Conservation (phyloP, 2,113 vertebrate species). For the Rallus limicola region DNA sequence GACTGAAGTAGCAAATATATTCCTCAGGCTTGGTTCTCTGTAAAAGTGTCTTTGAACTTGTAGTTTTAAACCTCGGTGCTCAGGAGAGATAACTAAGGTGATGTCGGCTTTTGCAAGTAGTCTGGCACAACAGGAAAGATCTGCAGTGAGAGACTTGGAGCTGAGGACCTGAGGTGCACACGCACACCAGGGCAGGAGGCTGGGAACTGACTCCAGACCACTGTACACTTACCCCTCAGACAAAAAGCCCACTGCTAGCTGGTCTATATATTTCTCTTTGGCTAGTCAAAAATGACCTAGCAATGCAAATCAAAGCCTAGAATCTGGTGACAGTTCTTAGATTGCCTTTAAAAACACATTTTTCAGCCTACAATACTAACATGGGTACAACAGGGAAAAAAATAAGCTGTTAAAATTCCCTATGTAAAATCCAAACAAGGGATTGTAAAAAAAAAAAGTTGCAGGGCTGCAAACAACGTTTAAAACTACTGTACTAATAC, state of each 20-base stretch:
- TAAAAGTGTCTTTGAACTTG: not conserved
- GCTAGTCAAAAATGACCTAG: not conserved
- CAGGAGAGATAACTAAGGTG: not conserved
- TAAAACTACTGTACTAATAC: not conserved
- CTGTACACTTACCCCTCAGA: not conserved
- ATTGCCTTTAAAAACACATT: not conserved
- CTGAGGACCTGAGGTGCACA: rapidly evolving
- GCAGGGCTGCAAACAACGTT: not conserved
- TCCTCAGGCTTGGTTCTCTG: not conserved
- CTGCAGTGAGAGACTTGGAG: not conserved
- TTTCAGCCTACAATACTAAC: not conserved
- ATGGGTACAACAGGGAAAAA: not conserved
- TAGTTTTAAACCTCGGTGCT: not conserved
- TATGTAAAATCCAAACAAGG: not conserved
- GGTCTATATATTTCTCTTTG: not conserved
- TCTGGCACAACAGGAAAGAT: not conserved
- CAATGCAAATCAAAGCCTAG: not conserved
- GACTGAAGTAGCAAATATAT: not conserved
- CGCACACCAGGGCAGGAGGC: not conserved
- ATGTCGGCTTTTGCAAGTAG: not conserved
- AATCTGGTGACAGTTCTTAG: not conserved
- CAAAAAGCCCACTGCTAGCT: not conserved
- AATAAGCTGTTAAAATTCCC: not conserved
- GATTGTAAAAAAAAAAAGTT: not conserved
- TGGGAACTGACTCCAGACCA: not conserved